phyloP scores from a whole-genome alignment of 2,113 vertebrate species.

The Gulo gulo region DNA sequence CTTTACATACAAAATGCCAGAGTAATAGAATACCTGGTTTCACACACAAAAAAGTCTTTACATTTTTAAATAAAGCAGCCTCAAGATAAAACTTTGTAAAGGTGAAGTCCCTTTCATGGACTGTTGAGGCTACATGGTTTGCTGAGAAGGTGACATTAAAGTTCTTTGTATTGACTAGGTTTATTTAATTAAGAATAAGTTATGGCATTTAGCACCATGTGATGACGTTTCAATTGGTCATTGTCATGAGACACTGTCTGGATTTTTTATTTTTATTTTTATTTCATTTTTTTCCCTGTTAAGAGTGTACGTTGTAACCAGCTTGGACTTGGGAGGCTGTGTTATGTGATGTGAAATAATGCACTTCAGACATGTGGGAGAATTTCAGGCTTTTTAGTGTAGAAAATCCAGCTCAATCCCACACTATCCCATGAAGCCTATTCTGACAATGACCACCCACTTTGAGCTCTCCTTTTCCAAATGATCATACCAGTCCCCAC shows the following conservation, averaged over 20 bases:
- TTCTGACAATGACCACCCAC: not conserved
- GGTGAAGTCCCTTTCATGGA: not conserved
- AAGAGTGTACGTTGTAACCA: not conserved
- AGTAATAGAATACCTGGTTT: not conserved
- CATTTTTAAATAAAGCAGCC: not conserved
- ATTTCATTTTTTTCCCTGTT: not conserved
- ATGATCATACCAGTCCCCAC: not conserved
- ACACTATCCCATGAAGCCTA: not conserved
- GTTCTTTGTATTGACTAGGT: not conserved
- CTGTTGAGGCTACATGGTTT: not conserved
- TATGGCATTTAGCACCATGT: not conserved
- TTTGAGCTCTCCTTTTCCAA: not conserved
- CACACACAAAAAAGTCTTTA: not conserved
- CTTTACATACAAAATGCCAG: not conserved
- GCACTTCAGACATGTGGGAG: not conserved
- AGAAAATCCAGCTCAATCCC: not conserved
- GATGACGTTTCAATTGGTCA: not conserved
- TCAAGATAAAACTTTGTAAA: not conserved
- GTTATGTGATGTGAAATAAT: not conserved
- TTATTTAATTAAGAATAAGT: slow-evolving; percentile 1
- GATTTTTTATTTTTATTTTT: not conserved
- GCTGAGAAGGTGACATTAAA: not conserved
- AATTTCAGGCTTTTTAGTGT: not conserved
- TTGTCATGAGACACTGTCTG: not conserved
- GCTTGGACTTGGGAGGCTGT: not conserved